phyloP scores from a whole-genome alignment of 2,888 invertebrate genomes.

The Platynereis dumerilii region DNA sequence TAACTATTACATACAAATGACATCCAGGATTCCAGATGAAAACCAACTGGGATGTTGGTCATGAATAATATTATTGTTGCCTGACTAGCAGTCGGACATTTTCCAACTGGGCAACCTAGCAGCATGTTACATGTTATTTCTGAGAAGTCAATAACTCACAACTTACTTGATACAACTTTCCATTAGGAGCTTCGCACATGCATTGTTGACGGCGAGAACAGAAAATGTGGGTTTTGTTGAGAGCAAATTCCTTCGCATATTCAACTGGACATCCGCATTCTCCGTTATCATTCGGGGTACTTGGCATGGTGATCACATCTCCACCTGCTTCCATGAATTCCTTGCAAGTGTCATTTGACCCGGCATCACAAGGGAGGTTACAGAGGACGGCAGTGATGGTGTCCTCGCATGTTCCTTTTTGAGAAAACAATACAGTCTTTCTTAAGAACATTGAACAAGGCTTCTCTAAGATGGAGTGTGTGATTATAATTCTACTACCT shows the following conservation, averaged over 20 bases:
- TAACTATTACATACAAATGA: too few species aligned
- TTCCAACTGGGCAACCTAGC: too few species aligned
- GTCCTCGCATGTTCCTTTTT: not conserved
- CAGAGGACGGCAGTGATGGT: not conserved
- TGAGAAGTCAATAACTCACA: too few species aligned
- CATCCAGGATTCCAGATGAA: too few species aligned
- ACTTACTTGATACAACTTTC: not conserved
- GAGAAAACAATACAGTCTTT: too few species aligned
- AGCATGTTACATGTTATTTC: too few species aligned
- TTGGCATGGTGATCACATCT: not conserved
- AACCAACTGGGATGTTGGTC: too few species aligned
- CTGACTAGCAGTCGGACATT: too few species aligned
- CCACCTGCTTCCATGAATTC: not conserved
- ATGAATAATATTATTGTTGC: too few species aligned
- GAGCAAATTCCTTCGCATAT: not conserved
- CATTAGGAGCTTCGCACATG: not conserved
- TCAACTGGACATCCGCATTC: not conserved
- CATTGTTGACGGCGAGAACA: not conserved
- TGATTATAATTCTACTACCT: too few species aligned
- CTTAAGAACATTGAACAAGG: too few species aligned
- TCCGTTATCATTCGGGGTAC: not conserved
- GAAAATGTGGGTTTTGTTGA: conserved; percentile 7
- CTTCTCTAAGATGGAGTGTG: too few species aligned
- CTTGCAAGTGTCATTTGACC: not conserved
- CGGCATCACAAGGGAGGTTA: conserved; percentile 1